These are phyloP conservation scores for Acanthacorydalis orientalis DNA, from an alignment of 2,888 invertebrate genomes.

Conservation along the genomic window DNA sequence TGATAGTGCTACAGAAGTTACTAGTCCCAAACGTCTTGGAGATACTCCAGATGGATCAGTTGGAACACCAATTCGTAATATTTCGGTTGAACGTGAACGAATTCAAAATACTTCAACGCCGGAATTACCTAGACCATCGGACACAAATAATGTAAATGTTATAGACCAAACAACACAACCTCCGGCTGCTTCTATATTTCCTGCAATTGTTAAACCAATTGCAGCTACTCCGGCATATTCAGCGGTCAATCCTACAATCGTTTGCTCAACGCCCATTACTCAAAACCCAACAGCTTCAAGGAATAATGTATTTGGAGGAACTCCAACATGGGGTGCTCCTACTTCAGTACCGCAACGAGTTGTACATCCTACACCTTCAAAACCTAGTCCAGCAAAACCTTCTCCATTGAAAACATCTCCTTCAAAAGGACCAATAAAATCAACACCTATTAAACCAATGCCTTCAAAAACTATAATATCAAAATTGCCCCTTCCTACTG, in stretches of 20 bases:
- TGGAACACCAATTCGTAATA: conserved; percentile 18
- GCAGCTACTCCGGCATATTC: conserved; percentile 21
- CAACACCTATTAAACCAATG: conserved; percentile 40
- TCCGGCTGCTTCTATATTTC: conserved; percentile 12
- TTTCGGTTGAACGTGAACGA: conserved; percentile 9
- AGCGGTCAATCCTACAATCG: conserved; percentile 19
- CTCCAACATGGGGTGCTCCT: conserved; percentile 16
- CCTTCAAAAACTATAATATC: conserved; percentile 21
- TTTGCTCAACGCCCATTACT: conserved; percentile 22
- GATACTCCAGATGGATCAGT: conserved; percentile 10
- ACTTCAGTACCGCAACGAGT: conserved; percentile 26
- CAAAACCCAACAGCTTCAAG: conserved; percentile 17
- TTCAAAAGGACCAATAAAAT: conserved; percentile 36
- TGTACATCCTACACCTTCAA: conserved; percentile 31
- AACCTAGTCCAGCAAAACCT: conserved; percentile 27
- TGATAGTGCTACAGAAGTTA: conserved; percentile 39
- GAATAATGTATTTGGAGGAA: conserved; percentile 22
- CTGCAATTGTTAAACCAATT: conserved; percentile 19
- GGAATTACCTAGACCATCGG: conserved; percentile 11
- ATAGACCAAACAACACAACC: conserved; percentile 16
- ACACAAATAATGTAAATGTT: conserved; percentile 14
- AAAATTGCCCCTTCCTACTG: conserved; percentile 19
- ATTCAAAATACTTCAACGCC: conserved; percentile 1
- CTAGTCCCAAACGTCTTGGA: conserved; percentile 24
- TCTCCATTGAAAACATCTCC: conserved; percentile 34